Percentiles rank a stretch among this genome's conserved stretches.
These are phyloP conservation scores for Oenanthe melanoleuca DNA, from an alignment of 2,113 vertebrate genomes.

Conservation along the genomic window DNA sequence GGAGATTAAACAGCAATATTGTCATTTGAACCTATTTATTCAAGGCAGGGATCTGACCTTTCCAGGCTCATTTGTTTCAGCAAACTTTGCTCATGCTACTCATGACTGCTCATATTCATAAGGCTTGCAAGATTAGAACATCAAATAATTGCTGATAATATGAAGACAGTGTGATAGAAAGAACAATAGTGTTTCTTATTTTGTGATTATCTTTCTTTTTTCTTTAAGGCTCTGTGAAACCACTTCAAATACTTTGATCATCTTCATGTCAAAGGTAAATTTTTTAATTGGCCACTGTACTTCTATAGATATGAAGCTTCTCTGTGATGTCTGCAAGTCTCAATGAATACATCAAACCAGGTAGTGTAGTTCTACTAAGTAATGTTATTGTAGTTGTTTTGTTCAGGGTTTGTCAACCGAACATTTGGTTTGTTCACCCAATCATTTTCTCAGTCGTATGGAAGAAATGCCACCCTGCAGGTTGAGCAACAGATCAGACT, in stretches of 20 bases:
- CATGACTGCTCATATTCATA: conserved; percentile 24
- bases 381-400: not conserved
- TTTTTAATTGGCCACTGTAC: not conserved
- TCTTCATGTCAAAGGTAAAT: not conserved
- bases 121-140: conserved; percentile 13
- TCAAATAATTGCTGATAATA: conserved; percentile 25
- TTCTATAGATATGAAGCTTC: not conserved
- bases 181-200: conserved; percentile 6
- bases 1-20: not conserved
- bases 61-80: conserved; percentile 15
- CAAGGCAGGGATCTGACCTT: conserved; percentile 51
- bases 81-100: conserved; percentile 36
- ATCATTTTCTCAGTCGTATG: not conserved
- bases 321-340: not conserved
- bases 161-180: not conserved
- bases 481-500: not conserved
- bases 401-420: not conserved
- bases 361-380: not conserved
- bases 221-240: not conserved
- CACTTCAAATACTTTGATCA: not conserved
- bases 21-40: conserved; percentile 25
- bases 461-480: not conserved
- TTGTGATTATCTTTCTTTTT: not conserved
- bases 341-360: not conserved
- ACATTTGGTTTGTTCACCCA: not conserved